Evolutionary conservation across 2,797 vertebrate species (phyloP).

Genomic region (Oreochromis grahami): DNA sequence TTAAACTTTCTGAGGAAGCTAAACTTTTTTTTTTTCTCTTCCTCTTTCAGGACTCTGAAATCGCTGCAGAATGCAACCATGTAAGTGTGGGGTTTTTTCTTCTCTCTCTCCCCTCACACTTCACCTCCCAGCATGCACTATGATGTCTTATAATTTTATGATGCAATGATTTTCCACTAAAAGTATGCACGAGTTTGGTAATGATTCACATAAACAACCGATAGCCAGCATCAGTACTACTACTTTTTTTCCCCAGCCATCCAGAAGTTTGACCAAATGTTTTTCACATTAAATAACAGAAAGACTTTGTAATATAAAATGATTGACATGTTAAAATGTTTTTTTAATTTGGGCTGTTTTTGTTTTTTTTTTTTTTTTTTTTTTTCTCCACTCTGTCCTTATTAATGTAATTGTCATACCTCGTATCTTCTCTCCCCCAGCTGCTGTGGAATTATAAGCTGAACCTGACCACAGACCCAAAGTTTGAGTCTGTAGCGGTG

Average conservation of each 20-base stretch:
- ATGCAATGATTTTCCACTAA: accelerated
- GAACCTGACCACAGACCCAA: constrained; percentile 89
- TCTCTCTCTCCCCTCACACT: neutral
- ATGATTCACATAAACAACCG: neutral
- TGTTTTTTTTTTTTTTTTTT: too few species aligned
- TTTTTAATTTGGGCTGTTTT: too few species aligned
- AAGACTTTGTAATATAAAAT: neutral
- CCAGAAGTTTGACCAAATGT: neutral
- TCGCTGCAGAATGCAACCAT: constrained; percentile 93
- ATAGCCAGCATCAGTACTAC: neutral
- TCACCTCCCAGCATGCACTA: neutral
- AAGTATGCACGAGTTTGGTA: neutral
- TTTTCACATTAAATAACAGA: accelerated
- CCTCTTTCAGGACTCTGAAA: constrained; percentile 88
- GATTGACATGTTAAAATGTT: neutral
- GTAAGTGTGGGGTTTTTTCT: constrained; percentile 80
- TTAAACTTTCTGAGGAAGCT: neutral
- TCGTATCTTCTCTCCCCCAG: constrained; percentile 11
- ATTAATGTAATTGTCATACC: neutral
- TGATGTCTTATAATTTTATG: neutral
- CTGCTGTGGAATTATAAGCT: constrained; percentile 95
- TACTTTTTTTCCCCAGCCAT: accelerated
- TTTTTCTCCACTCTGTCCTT: neutral
- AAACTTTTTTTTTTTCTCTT: constrained; percentile 1
- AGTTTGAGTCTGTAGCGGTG: constrained; percentile 92